Percentiles rank a stretch among this genome's conserved stretches.
phyloP scores from a whole-genome alignment of 2,797 vertebrate genomes.

The Passerculus sandwichensis region DNA sequence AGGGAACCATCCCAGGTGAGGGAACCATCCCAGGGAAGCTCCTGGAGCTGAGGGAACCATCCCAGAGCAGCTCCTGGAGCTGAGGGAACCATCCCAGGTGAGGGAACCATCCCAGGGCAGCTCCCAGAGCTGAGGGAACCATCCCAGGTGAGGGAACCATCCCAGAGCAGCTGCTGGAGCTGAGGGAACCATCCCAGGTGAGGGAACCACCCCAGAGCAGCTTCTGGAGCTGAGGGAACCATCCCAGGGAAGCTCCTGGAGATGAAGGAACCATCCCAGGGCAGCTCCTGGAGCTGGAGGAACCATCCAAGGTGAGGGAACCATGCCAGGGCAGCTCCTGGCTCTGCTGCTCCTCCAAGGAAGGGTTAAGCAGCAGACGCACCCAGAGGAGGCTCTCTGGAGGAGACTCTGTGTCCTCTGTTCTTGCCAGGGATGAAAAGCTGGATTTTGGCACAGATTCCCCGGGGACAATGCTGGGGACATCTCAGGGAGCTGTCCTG shows the following conservation, averaged over 20 bases:
- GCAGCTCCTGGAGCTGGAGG: not conserved
- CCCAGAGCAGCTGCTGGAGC: too few species aligned
- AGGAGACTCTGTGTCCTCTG: not conserved
- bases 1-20: too few species aligned
- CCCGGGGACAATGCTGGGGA: not conserved
- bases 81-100: too few species aligned
- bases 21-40: not conserved
- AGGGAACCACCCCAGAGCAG: too few species aligned
- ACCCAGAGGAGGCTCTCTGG: not conserved
- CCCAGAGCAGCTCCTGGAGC: too few species aligned
- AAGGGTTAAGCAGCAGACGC: not conserved
- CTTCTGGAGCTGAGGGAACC: not conserved
- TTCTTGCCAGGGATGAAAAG: not conserved
- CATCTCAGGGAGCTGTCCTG: not conserved
- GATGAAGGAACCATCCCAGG: too few species aligned
- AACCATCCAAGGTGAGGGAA: too few species aligned
- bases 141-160: not conserved
- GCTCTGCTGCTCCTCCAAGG: not conserved
- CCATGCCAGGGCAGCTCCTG: not conserved
- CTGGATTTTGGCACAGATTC: not conserved
- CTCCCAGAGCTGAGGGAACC: too few species aligned
- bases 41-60: too few species aligned
- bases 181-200: too few species aligned
- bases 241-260: too few species aligned
- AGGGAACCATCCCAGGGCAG: not conserved